Base-by-base conservation (phyloP, 2,113 vertebrate genomes). In the Mirza zaza region DNA sequence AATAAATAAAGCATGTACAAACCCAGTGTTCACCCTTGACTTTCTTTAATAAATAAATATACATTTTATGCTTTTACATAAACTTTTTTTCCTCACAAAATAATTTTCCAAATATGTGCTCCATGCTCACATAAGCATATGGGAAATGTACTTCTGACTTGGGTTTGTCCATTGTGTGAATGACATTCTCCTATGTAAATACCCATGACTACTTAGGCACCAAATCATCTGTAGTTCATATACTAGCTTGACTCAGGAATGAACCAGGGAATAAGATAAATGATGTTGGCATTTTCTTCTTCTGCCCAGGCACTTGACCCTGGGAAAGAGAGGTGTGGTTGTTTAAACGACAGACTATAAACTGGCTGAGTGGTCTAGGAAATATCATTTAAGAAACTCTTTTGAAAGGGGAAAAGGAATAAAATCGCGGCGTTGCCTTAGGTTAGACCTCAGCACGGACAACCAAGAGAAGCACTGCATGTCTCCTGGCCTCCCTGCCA, bases 391-490 rank as follows among this genome's bases (percentile, higher is more conserved):
- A 12, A 79, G 91, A 83, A 88, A 48, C 12, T 15, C 61, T 52
- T 86, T 34, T n/a, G 68, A 68, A n/a, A 14, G 5, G 9, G 25
- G 39, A 42, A 29, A n/a, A 36, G 8, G 27, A 29, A 23, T 23
- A 25, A 29, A 29, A 27, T 45, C 0, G 32, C 29, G 18, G 65
- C 34, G 0, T 7, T 6, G 14, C 5, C 32, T 50, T 11, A 50
- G n/a, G 27, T 14, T 11, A 5, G 13, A 23, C 7, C 1, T 1
- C 48, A 6, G 39, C 9, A 1, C 5, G 13, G 21, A 17, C 6
- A 9, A 8, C 20, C 8, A 5, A 1, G 2, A 39, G 45, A 59
- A 36, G 8, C 3, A 5, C 23, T 25, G 3, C 7, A 1, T 3
- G 6, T 42, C 21, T 79, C 6, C 34, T 5, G 0, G 12, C 13